Evolutionary conservation across 2,797 vertebrate genomes (phyloP), one percentile per base, ranked within the genome.

Genomic region (Etheostoma nigrum): DNA sequence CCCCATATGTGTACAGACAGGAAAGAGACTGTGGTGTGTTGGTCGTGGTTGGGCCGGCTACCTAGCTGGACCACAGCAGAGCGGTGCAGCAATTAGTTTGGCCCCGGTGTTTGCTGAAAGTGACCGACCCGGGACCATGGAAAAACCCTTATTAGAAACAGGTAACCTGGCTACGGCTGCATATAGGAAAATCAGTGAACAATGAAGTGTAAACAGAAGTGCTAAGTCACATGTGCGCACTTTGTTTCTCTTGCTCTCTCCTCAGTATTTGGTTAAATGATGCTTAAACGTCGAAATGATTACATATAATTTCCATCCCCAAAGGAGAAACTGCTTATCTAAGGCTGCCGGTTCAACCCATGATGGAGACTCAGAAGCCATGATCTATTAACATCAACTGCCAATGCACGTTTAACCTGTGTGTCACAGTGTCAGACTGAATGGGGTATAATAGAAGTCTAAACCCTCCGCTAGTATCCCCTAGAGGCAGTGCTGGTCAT

Each of bases 361-460:
- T 44, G 45, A 21, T 57, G 51, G 10, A 67, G 12, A 27, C 4
- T 25, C 8, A 67, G 27, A 47, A 59, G 5, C 1, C 9, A 33
- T 51, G 40, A 47, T 27, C 45, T 23, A 40, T 52, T 69, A 59
- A 63, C 40, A 67, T 65, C 59, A 65, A 25, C 59, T 63, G 62
- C n/a, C 36, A 40, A 3, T 15, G 30, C 8, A 13, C 23, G 51
- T 60, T 60, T 62, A 40, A 67, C 57, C 51, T 0, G 36, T 0
- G 36, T 0, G 12, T 21, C 53, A 27, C 64, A 9, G 14, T 18
- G 1, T 15, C 15, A 40, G 23, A 44, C 33, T 59, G 63, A 44
- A 52, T 8, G 4, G 42, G 4, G 3, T 16, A 0, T 1, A 16
- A 8, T 25, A 6, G 30, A 77, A 36, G 45, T 58, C 27, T 47